These are phyloP conservation scores for Dioctria linearis DNA, from an alignment of 2,888 invertebrate species.

Conservation along the genomic window DNA sequence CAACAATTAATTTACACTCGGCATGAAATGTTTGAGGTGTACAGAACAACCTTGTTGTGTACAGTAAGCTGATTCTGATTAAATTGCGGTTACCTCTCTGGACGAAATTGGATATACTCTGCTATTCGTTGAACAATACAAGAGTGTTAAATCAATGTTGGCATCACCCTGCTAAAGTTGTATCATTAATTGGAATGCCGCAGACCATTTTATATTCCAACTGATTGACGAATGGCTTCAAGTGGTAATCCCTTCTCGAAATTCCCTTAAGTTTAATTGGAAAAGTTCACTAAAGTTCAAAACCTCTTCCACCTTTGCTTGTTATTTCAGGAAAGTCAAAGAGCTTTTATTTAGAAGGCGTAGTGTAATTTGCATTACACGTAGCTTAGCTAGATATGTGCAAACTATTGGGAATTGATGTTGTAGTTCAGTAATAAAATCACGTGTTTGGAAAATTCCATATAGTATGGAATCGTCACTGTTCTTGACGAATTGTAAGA, in stretches of 20 bases:
- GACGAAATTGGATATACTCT: constrained; percentile 53
- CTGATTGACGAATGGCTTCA: constrained; percentile 53
- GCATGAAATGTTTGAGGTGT: constrained; percentile 52
- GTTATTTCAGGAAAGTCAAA: not conserved
- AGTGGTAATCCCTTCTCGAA: constrained; percentile 47
- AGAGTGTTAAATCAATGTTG: constrained; percentile 57
- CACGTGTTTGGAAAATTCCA: too few relatives aligned
- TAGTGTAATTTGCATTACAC: constrained; percentile 41
- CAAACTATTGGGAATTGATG: too few relatives aligned
- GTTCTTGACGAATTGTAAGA: too few relatives aligned
- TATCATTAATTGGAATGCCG: constrained; percentile 58
- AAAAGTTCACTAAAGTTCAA: constrained; percentile 39
- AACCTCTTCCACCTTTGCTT: constrained; percentile 18
- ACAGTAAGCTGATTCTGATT: constrained; percentile 56
- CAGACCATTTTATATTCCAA: constrained; percentile 52
- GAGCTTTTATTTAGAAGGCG: not conserved
- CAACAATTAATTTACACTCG: constrained; percentile 52
- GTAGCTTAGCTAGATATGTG: not conserved
- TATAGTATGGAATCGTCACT: too few relatives aligned
- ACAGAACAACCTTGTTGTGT: constrained; percentile 49
- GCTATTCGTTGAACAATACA: constrained; percentile 54
- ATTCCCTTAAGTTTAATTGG: constrained; percentile 50
- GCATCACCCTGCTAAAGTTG: constrained; percentile 56
- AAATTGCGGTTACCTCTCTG: constrained; percentile 58
- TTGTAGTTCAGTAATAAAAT: too few relatives aligned